Conservation (phyloP, 2,797 vertebrate species). For the Myotis pilosus region DNA sequence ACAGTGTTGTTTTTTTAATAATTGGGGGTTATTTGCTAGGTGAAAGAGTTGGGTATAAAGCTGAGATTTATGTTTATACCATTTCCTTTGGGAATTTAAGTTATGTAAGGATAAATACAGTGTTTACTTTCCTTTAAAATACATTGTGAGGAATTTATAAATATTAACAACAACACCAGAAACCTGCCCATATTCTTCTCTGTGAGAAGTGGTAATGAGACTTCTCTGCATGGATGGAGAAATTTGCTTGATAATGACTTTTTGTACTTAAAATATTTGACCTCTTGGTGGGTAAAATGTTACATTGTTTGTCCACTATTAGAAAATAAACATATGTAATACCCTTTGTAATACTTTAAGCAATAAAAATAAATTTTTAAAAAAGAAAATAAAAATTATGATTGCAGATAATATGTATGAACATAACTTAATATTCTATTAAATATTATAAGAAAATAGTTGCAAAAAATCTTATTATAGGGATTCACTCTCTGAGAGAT, state of each 20-base stretch:
- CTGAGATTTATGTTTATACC: not conserved
- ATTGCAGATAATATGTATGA: not conserved
- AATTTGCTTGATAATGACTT: not conserved
- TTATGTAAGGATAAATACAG: not conserved
- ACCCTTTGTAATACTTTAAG: too few relatives aligned
- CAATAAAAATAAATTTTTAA: not conserved
- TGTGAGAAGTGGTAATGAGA: not conserved
- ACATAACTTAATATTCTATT: not conserved
- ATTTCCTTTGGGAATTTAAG: not conserved
- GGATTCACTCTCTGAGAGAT: not conserved
- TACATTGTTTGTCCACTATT: not conserved
- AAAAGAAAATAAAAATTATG: conserved; percentile 6
- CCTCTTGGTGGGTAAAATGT: not conserved
- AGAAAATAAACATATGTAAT: not conserved
- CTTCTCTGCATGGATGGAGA: not conserved
- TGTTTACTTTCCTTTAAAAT: not conserved
- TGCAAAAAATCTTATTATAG: not conserved
- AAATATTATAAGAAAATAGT: not conserved
- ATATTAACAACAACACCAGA: not conserved
- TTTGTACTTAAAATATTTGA: not conserved
- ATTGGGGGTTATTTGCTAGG: not conserved
- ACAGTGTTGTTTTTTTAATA: not conserved
- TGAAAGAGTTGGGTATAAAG: not conserved
- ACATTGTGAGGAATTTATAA: not conserved
- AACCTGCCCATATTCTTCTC: not conserved